phyloP scores from a whole-genome alignment of 2,888 invertebrate species.

The Scrobipalpa atriplicella region DNA sequence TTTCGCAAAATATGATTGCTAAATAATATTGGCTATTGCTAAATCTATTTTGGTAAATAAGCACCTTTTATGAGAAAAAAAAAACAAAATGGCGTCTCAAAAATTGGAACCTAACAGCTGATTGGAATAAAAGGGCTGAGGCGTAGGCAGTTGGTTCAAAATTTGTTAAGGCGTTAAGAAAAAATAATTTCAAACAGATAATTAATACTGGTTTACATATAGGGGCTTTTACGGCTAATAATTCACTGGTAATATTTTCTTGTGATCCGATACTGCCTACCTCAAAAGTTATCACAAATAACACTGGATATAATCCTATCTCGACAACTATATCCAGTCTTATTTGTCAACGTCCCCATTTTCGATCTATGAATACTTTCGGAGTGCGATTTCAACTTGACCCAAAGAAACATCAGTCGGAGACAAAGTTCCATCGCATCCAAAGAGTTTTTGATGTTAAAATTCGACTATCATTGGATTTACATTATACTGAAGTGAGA shows the following conservation, averaged over 20 bases:
- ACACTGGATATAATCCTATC: constrained; percentile 2
- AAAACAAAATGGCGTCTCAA: constrained; percentile 14
- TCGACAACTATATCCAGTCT: constrained; percentile 8
- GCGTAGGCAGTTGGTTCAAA: constrained; percentile 1
- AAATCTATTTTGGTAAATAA: background rate
- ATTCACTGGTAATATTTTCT: background rate
- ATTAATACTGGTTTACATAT: constrained; percentile 10
- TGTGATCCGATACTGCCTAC: background rate
- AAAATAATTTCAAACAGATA: background rate
- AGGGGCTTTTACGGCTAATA: background rate
- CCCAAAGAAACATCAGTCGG: constrained; percentile 7
- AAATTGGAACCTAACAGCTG: constrained; percentile 4
- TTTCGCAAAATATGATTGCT: background rate
- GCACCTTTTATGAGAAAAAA: background rate
- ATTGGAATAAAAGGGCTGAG: constrained; percentile 9
- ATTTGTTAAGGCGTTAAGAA: too few species aligned
- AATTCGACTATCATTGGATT: constrained; percentile 6
- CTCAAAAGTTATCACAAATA: constrained; percentile 5
- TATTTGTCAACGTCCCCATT: background rate
- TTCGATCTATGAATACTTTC: background rate
- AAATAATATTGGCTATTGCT: background rate
- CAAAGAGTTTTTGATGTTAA: background rate
- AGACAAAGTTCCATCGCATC: background rate
- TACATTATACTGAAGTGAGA: constrained; percentile 11
- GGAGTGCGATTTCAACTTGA: background rate